Base-by-base conservation (phyloP, 2,888 invertebrate species). In the Bruchidius siliquastri region DNA sequence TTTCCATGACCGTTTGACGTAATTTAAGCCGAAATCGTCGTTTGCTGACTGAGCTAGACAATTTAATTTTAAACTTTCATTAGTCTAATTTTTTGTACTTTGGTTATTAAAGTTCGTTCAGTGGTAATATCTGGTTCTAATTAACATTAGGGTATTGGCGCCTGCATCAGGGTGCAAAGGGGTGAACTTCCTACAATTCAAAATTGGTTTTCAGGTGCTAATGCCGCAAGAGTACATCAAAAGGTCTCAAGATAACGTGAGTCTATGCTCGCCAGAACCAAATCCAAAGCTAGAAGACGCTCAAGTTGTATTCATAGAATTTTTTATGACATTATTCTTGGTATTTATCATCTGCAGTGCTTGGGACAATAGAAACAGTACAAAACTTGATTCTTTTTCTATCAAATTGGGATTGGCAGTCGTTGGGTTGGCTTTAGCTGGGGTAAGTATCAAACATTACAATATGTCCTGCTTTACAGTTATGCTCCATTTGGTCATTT, bases 301-400 rank as follows among this genome's bases (percentile, higher is more conserved):
- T 20, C 90, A 93, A 84, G 90, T 90, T 8, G 81, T 93, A 13
- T 86, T 88, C 10, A 87, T 92, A 72, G 94, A 94, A 85, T 88
- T 90, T 20, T 81, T 92, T 0, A 88, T 92, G 21, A 92, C 94
- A 0, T 87, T 88, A 3, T 87, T 92, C 0, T 86, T 95, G 21
- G 88, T 91, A 68, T 87, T 93, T 72, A 87, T 93, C 21, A 90
- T 90, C 75, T 93, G 93, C 82, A 91, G 90, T 0, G 87, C 92
- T 13, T 93, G 93, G 92, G 94, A 95, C 84, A 91, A 91, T 20
- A 88, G 92, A 73, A 92, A 93, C 82, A 84, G 86, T 4, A 86
- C 87, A 20, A 91, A 91, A 78, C 88, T 89, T 22, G 94, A 94
- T 78, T 91, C 92, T 0, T 84, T 88, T 0, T 84, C 93, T 0